phyloP scores from a whole-genome alignment of 1,140 invertebrate genomes.

The Pemphigus obesinymphae region DNA sequence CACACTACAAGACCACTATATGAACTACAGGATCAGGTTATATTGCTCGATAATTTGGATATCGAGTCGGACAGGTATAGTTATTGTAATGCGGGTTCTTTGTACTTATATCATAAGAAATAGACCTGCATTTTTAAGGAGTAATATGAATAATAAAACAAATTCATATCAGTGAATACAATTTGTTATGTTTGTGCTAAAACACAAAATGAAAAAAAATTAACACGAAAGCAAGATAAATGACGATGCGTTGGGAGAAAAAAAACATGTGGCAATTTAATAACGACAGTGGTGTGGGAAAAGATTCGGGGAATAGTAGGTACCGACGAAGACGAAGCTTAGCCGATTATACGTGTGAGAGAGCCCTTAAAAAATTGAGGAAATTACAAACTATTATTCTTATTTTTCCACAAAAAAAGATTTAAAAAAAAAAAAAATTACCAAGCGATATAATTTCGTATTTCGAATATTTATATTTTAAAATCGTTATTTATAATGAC shows the following conservation, averaged over 20 bases:
- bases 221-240: constrained; percentile 11
- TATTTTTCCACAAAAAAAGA: neutral
- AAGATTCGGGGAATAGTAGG: neutral
- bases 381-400: constrained; percentile 29
- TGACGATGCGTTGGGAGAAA: constrained; percentile 8
- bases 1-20: too few species aligned
- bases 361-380: neutral
- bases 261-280: constrained; percentile 21
- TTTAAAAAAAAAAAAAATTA: neutral
- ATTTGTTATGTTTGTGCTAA: neutral
- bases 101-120: too few species aligned
- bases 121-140: neutral
- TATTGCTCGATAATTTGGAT: too few species aligned
- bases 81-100: too few species aligned
- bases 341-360: constrained; percentile 19
- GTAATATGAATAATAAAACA: neutral
- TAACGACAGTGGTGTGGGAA: neutral
- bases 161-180: neutral
- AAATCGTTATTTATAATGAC: neutral
- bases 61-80: too few species aligned
- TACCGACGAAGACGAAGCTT: constrained; percentile 23
- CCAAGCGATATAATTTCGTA: neutral
- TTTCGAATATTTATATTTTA: neutral
- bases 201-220: neutral
- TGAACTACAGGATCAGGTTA: too few species aligned